Evolutionary conservation across 2,113 vertebrate species (phyloP).

Genomic region (Phocoena sinus): DNA sequence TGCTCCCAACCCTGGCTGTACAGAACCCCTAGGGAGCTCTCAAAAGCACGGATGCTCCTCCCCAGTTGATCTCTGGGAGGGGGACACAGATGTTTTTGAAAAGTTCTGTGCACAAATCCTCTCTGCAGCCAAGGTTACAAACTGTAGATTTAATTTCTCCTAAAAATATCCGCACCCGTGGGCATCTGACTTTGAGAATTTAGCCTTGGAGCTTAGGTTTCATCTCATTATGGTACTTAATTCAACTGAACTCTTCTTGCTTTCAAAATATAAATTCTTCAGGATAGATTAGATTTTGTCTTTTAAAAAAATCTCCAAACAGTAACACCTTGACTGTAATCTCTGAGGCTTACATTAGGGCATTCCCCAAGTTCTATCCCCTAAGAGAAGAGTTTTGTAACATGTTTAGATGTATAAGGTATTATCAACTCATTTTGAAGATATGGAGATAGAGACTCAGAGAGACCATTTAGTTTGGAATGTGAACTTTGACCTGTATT

Average conservation of each 20-base stretch:
- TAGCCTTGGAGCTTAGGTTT: not conserved
- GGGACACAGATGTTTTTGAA: not conserved
- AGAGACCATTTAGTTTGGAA: not conserved
- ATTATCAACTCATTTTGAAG: not conserved
- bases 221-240: not conserved
- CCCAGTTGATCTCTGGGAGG: not conserved
- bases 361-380: not conserved
- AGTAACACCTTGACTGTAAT: not conserved
- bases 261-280: constrained; percentile 18
- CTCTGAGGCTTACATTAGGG: not conserved
- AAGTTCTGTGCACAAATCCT: not conserved
- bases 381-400: not conserved
- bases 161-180: not conserved
- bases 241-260: not conserved
- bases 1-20: not conserved
- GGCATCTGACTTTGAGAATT: not conserved
- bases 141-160: not conserved
- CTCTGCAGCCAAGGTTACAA: not conserved
- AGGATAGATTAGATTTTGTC: not conserved
- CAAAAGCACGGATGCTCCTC: not conserved
- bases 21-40: not conserved
- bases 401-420: not conserved
- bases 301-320: not conserved
- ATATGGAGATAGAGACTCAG: not conserved
- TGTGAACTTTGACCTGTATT: not conserved